Evolutionary conservation across 2,888 invertebrate species (phyloP).

Genomic region (Steinernema hermaphroditum): DNA sequence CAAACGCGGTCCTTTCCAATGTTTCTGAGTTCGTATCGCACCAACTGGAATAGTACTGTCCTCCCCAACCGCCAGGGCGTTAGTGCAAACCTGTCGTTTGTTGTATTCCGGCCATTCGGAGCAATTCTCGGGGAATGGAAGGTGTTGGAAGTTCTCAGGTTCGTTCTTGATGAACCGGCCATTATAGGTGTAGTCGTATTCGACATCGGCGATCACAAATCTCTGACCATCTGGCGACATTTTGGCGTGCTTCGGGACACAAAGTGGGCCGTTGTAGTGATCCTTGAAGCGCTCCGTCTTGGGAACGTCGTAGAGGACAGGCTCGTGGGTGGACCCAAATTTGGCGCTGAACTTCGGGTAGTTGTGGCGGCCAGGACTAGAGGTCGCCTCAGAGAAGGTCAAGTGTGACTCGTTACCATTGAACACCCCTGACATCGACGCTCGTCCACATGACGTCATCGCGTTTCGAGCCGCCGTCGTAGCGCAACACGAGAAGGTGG

Average conservation of each 20-base stretch:
- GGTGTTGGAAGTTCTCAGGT: not conserved
- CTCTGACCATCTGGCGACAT: not conserved
- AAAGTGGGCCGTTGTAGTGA: constrained; percentile 13
- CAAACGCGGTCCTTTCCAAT: not conserved
- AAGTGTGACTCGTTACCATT: not conserved
- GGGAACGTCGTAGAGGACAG: constrained; percentile 1
- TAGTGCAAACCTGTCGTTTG: not conserved
- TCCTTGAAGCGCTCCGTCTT: constrained; percentile 12
- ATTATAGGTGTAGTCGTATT: not conserved
- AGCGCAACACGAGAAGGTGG: not conserved
- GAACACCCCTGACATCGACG: not conserved
- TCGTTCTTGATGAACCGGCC: not conserved
- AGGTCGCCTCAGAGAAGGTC: no score
- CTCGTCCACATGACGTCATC: constrained; percentile 9
- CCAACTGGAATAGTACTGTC: not conserved
- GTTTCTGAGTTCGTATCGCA: not conserved
- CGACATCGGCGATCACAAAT: constrained; percentile 1
- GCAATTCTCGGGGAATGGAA: constrained; percentile 3
- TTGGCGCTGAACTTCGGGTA: constrained; percentile 9
- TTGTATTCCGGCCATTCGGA: constrained; percentile 14
- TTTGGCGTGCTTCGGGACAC: constrained; percentile 1
- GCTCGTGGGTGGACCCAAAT: constrained; percentile 7
- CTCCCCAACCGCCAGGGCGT: not conserved
- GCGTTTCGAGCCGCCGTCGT: not conserved
- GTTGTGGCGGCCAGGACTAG: constrained; percentile 12